A percentile compares a stretch with the other conserved stretches of the same genome.
Conservation (phyloP, 2,888 invertebrate species). For the Nymphalis polychloros region DNA sequence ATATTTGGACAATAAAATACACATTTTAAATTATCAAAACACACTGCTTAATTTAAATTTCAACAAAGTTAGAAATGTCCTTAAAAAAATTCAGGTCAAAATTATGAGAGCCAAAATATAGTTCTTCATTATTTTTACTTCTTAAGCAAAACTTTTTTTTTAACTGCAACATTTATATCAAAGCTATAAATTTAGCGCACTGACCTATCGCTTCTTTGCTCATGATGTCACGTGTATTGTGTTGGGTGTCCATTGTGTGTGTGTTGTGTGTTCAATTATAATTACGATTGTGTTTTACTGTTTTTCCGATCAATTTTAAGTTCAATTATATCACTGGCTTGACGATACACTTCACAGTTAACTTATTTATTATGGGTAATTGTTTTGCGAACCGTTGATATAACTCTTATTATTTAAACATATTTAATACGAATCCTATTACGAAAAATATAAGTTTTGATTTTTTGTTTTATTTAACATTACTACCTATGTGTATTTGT, state of each 20-base stretch:
- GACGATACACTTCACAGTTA: not conserved
- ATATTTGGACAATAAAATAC: too few species aligned
- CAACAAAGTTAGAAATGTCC: too few species aligned
- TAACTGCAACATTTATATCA: not conserved
- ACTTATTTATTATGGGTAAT: not conserved
- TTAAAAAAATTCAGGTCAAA: too few species aligned
- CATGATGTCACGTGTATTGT: conserved; percentile 64
- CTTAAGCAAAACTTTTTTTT: not conserved
- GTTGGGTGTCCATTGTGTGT: conserved; percentile 65
- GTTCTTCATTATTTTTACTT: too few species aligned
- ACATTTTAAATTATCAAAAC: too few species aligned
- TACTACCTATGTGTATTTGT: too few species aligned
- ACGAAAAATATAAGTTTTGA: too few species aligned
- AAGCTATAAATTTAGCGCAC: conserved; percentile 44
- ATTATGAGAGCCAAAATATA: too few species aligned
- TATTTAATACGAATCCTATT: not conserved
- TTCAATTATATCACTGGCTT: not conserved
- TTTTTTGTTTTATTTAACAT: too few species aligned
- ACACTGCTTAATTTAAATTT: too few species aligned
- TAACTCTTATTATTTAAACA: not conserved
- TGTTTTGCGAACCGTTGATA: not conserved
- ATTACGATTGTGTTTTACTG: conserved; percentile 29
- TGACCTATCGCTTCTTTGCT: conserved; percentile 75
- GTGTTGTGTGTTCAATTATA: conserved; percentile 41
- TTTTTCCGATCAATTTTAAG: conserved; percentile 21